phyloP scores from a whole-genome alignment of 2,113 vertebrate genomes.

The Prolemur simus region DNA sequence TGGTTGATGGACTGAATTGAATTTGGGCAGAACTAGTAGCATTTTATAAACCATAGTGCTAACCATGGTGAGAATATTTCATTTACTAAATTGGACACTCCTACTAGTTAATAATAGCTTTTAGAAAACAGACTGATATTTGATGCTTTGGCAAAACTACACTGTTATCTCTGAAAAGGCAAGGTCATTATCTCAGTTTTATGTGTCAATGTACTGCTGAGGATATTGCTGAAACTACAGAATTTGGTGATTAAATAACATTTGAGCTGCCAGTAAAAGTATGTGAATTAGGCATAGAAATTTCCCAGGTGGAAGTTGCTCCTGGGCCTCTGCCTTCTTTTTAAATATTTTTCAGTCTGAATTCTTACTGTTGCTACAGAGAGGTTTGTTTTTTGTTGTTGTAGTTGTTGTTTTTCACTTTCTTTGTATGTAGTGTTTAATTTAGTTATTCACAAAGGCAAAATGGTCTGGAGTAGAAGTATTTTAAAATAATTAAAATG shows the following conservation, averaged over 20 bases:
- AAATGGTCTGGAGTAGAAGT: neutral
- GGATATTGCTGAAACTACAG: constrained; percentile 27
- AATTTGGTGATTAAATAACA: constrained; percentile 16
- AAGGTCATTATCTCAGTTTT: constrained; percentile 34
- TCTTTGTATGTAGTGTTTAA: neutral
- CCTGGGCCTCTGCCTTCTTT: neutral
- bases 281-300: neutral
- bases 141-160: constrained; percentile 43
- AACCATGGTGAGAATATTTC: neutral
- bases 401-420: no score
- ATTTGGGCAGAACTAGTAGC: neutral
- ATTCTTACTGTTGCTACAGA: neutral
- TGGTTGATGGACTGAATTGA: neutral
- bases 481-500: neutral
- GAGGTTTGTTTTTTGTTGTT: neutral
- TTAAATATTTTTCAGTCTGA: neutral
- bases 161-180: constrained; percentile 25
- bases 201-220: neutral
- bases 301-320: neutral
- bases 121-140: constrained; percentile 27
- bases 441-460: neutral
- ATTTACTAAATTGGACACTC: constrained; percentile 16
- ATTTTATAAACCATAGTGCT: neutral
- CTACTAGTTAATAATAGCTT: constrained; percentile 10
- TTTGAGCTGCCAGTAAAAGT: neutral